These are phyloP conservation scores for Toxotes lorentzi DNA, from an alignment of 2,797 vertebrate genomes.

Conservation along the genomic window DNA sequence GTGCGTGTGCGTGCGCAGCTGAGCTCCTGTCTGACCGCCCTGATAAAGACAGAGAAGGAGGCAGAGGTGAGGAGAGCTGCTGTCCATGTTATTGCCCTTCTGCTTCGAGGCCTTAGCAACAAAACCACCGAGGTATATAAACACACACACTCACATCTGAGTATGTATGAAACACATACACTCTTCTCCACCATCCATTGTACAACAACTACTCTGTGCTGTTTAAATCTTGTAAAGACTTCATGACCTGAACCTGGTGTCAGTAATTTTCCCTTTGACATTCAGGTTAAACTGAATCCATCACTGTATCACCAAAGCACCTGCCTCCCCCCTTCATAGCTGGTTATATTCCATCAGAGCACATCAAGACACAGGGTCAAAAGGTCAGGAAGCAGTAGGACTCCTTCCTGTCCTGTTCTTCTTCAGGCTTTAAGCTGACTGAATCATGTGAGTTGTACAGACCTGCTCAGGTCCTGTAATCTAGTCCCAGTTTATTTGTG, in stretches of 20 bases:
- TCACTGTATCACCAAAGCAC: background rate
- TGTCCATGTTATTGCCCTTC: constrained; percentile 89
- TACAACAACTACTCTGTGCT: background rate
- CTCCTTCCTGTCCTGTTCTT: too few relatives aligned
- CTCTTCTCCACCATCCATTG: background rate
- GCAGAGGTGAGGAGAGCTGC: constrained; percentile 92
- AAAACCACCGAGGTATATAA: constrained; percentile 89
- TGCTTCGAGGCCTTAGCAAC: constrained; percentile 92
- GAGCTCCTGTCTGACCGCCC: constrained; percentile 88
- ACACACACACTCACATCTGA: constrained; percentile 13
- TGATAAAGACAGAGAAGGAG: constrained; percentile 90
- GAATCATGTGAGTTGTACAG: too few relatives aligned
- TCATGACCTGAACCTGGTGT: background rate
- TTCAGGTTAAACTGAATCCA: background rate
- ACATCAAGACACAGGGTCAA: too few relatives aligned
- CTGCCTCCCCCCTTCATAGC: background rate
- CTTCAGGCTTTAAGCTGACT: too few relatives aligned
- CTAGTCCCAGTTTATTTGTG: constrained; percentile 20
- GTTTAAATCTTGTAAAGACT: background rate
- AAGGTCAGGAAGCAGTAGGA: too few relatives aligned
- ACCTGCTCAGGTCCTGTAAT: constrained; percentile 46
- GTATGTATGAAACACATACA: background rate
- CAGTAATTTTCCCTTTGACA: background rate
- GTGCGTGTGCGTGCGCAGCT: constrained; percentile 79
- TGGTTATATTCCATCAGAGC: constrained; percentile 21